phyloP scores from a whole-genome alignment of 2,797 vertebrate species.

The Channallabes apus region DNA sequence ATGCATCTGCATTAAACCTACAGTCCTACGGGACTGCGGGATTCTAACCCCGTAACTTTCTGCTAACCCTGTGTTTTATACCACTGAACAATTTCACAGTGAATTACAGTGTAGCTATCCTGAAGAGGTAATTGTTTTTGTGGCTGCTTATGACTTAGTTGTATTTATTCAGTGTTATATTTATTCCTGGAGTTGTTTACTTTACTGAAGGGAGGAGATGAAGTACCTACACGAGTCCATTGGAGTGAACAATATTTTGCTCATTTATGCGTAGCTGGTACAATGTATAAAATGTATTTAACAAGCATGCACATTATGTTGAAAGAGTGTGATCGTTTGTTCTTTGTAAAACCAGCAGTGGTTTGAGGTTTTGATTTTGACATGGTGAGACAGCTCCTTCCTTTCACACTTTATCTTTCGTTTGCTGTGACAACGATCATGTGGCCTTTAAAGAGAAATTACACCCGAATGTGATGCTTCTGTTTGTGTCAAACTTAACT shows the following conservation, averaged over 20 bases:
- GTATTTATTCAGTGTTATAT: constrained; percentile 23
- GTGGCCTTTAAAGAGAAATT: constrained; percentile 11
- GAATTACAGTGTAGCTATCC: constrained; percentile 35
- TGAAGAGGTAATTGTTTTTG: constrained; percentile 39
- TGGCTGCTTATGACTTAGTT: constrained; percentile 34
- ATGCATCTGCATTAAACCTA: not conserved
- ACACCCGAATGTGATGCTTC: not conserved
- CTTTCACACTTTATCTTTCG: constrained; percentile 35
- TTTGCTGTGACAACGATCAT: constrained; percentile 19
- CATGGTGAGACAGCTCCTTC: not conserved
- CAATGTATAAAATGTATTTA: constrained; percentile 6
- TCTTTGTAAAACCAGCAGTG: constrained; percentile 36
- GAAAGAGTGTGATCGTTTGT: constrained; percentile 12
- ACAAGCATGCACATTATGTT: not conserved
- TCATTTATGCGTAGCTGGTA: not conserved
- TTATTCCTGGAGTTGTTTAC: constrained; percentile 35
- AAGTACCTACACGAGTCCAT: constrained; percentile 3
- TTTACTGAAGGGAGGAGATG: constrained; percentile 20
- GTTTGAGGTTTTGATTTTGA: constrained; percentile 40
- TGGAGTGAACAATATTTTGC: constrained; percentile 5
- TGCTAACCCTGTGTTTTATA: constrained; percentile 9
- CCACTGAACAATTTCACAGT: constrained; percentile 35
- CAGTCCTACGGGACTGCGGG: not conserved
- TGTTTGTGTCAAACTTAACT: not conserved
- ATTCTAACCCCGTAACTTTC: constrained; percentile 21